Evolutionary conservation across 2,113 vertebrate species (phyloP).

Genomic region (Dendrocopos noguchii): DNA sequence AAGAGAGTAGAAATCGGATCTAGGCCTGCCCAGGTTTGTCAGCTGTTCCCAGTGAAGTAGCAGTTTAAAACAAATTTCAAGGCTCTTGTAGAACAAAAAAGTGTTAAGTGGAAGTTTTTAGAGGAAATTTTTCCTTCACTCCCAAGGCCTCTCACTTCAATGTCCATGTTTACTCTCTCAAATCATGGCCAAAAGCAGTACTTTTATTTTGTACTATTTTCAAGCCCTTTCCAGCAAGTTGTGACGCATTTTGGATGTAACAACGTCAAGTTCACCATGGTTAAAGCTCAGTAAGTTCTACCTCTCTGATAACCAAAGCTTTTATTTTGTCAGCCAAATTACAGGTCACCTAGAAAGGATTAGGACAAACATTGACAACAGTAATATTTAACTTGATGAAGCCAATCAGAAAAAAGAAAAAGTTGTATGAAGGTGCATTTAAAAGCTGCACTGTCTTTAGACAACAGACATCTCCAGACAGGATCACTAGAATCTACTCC

Average conservation of each 20-base stretch:
- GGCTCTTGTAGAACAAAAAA: not conserved
- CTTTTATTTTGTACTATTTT: conserved; percentile 5
- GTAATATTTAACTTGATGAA: conserved; percentile 34
- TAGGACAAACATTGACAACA: accelerated
- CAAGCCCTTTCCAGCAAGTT: not conserved
- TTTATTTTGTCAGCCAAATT: not conserved
- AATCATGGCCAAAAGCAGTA: not conserved
- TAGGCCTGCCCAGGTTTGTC: not conserved
- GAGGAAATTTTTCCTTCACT: not conserved
- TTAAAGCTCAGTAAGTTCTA: not conserved
- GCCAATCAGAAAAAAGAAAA: not conserved
- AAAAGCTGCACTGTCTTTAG: not conserved
- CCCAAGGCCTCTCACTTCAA: not conserved
- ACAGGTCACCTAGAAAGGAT: not conserved
- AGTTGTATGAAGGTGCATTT: not conserved
- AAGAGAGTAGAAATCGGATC: not conserved
- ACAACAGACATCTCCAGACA: not conserved
- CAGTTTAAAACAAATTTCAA: conserved; percentile 4
- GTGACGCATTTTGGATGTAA: conserved; percentile 14
- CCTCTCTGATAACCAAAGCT: not conserved
- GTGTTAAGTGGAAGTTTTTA: not conserved
- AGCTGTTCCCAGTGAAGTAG: not conserved
- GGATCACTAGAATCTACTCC: not conserved
- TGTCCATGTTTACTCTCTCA: not conserved
- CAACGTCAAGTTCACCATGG: not conserved